Conservation (phyloP, 2,113 vertebrate species). For the Rhabdornis inornatus region DNA sequence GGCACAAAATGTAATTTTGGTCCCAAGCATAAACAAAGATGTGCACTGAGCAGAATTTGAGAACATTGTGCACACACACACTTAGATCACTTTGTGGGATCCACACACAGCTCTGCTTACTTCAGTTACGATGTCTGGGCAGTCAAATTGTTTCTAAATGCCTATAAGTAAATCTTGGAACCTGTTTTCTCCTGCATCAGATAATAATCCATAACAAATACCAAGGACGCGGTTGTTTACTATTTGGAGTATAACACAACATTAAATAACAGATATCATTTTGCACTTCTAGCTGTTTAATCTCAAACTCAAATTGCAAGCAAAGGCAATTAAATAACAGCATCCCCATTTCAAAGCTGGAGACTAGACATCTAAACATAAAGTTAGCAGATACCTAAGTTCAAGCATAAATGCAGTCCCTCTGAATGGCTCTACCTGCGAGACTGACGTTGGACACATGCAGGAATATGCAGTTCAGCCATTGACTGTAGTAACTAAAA, state of each 20-base stretch:
- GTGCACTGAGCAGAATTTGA: background rate
- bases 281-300: background rate
- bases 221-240: background rate
- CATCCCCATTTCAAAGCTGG: background rate
- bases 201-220: slow-evolving; percentile 5
- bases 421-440: background rate
- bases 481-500: background rate
- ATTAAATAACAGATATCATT: background rate
- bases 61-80: background rate
- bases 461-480: background rate
- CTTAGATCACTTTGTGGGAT: background rate
- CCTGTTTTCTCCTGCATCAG: background rate
- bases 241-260: background rate
- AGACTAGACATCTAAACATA: background rate
- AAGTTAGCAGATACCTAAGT: background rate
- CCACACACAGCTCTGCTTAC: background rate
- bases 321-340: background rate
- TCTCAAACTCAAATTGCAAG: background rate
- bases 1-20: background rate
- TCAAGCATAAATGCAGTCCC: background rate
- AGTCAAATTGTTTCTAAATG: background rate
- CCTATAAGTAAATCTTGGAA: background rate
- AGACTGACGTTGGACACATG: background rate
- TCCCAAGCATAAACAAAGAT: background rate
- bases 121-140: background rate